These are phyloP conservation scores for Microplitis mediator DNA, from an alignment of 1,140 invertebrate species.

Conservation along the genomic window DNA sequence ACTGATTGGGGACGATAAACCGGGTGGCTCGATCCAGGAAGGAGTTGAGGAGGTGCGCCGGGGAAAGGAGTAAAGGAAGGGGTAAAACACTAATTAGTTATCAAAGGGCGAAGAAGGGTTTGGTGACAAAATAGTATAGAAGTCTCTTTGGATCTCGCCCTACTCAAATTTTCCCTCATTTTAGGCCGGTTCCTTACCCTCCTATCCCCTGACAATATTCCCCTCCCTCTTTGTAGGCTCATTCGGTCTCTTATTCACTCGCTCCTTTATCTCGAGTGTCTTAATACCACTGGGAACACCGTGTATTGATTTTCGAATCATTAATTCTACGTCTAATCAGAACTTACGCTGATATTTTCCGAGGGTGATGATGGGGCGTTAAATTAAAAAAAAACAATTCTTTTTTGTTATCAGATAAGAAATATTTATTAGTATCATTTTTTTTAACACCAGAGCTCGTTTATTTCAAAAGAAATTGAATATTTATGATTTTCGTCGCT, in stretches of 20 bases:
- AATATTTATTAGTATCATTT: background rate
- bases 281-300: constrained; percentile 48
- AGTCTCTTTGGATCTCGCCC: constrained; percentile 19
- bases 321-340: constrained; percentile 64
- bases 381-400: constrained; percentile 9
- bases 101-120: constrained; percentile 60
- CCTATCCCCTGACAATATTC: constrained; percentile 20
- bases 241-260: constrained; percentile 10
- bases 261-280: constrained; percentile 38
- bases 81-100: constrained; percentile 64
- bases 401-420: background rate
- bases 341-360: constrained; percentile 50
- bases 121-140: constrained; percentile 59
- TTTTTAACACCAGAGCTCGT: background rate
- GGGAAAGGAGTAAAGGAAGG: constrained; percentile 33
- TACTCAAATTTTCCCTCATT: constrained; percentile 1
- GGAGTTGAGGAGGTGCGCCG: constrained; percentile 20
- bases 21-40: constrained; percentile 12
- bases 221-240: constrained; percentile 17
- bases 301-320: constrained; percentile 64
- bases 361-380: constrained; percentile 5
- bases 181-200: constrained; percentile 22
- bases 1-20: background rate
- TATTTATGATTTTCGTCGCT: too few species aligned
- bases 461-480: too few species aligned